Evolutionary conservation across 92 coral and sea anemone species (phyloP), one percentile per base, ranked within the genome.

Genomic region (Paramuricea clavata): DNA sequence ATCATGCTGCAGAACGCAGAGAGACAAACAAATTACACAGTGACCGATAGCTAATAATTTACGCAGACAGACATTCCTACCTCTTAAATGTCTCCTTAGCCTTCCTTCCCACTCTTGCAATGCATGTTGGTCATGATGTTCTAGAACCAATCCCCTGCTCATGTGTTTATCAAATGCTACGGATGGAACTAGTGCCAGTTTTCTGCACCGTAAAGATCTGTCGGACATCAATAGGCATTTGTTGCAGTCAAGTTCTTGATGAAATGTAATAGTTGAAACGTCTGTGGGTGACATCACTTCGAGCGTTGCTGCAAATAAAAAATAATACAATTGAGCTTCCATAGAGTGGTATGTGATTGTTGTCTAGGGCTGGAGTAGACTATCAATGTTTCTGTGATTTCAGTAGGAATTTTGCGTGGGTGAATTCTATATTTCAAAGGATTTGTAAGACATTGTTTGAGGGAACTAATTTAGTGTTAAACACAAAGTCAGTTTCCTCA

Each of bases 101-200:
- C 52, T 60, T 61, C 30, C 73, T 36, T 79, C 84, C 84, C 84
- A 79, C 28, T 32, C 56, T 3, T 36, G 72, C 73, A 79, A 39
- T 6, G 73, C 73, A 57, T 17, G 71, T 12, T 79, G 84, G 57
- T 79, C 73, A 60, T 41, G 50, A 19, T 79, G 84, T 23, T 79
- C 84, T 59, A 79, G 84, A 1, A 79, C 84, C 34, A 79, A 73
- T 59, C 84, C 84, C 36, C 44, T 79, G 22, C 84, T 67, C 84
- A 79, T 79, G 56, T 79, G 71, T 61, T 79, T 79, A 27, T 79
- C 73, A 60, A 79, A 79, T 39, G 84, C 44, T 8, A 57, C 56
- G 1, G 84, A 79, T 17, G 84, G 84, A 12, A 79, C 84, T 34
- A 79, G 72, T 27, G 84, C 84, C 84, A 79, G 84, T 79, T 31